Evolutionary conservation across 2,888 invertebrate genomes (phyloP).

Genomic region (Oscheius onirici): DNA sequence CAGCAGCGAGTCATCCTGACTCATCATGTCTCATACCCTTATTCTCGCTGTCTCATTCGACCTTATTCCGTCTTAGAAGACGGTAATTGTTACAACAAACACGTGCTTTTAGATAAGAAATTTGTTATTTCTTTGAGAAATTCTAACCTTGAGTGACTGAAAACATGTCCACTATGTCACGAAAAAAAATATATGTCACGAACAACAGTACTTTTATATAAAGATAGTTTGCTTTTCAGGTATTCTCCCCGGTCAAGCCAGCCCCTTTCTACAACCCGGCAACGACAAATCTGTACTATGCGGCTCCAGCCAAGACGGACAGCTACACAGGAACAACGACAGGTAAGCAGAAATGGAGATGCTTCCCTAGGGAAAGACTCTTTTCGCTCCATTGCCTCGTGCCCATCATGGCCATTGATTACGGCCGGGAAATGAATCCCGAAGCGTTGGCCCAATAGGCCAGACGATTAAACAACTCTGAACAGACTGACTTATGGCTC

Average conservation of each 20-base stretch:
- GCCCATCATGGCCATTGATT: slow-evolving; percentile 33
- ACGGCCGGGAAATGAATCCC: slow-evolving; percentile 32
- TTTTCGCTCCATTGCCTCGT: slow-evolving; percentile 26
- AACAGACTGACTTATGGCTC: slow-evolving; percentile 3
- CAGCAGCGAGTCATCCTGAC: too few species aligned
- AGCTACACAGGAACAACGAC: not conserved
- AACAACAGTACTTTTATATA: not conserved
- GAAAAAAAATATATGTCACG: too few species aligned
- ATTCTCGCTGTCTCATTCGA: too few species aligned
- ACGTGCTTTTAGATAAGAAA: too few species aligned
- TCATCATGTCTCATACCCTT: too few species aligned
- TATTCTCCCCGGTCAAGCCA: slow-evolving; percentile 39
- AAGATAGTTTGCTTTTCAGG: slow-evolving; percentile 20
- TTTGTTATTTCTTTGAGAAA: too few species aligned
- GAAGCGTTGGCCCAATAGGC: slow-evolving; percentile 13
- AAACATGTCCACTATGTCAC: too few species aligned
- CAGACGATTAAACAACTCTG: slow-evolving; percentile 25
- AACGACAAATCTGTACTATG: slow-evolving; percentile 32
- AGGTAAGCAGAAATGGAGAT: not conserved
- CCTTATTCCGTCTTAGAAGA: too few species aligned
- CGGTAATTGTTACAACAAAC: too few species aligned
- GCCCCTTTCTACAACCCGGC: slow-evolving; percentile 25
- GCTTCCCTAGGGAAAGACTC: slow-evolving; percentile 16
- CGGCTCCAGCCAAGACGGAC: slow-evolving; percentile 23
- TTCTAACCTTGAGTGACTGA: too few species aligned